Conservation (phyloP, 2,888 invertebrate species). For the Phaedon cochleariae region DNA sequence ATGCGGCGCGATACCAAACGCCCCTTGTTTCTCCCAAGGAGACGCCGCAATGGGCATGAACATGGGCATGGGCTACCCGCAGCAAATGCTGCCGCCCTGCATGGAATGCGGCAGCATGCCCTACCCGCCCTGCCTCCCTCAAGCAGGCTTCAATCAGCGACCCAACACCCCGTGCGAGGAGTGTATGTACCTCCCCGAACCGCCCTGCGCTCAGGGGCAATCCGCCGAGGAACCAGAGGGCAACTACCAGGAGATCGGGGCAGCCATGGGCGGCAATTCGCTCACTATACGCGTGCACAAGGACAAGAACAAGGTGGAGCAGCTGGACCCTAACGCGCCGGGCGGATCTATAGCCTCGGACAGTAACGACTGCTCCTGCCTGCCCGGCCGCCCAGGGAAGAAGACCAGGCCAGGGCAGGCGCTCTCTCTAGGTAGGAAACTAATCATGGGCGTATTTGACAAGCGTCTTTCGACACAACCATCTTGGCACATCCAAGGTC, state of each 20-base stretch:
- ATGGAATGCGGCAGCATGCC: constrained; percentile 42
- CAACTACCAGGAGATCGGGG: constrained; percentile 73
- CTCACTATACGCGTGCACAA: constrained; percentile 72
- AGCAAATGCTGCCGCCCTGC: constrained; percentile 40
- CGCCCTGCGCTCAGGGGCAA: constrained; percentile 15
- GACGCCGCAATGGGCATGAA: constrained; percentile 1
- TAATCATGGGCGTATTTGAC: too few species aligned
- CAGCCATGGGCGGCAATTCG: constrained; percentile 72
- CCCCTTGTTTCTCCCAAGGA: constrained; percentile 25
- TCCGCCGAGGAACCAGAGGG: constrained; percentile 42
- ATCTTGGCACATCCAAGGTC: too few species aligned
- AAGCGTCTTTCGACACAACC: too few species aligned
- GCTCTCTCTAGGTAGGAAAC: too few species aligned
- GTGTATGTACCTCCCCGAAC: not conserved
- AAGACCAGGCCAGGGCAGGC: too few species aligned
- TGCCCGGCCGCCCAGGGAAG: constrained; percentile 28
- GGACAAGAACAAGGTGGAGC: constrained; percentile 63
- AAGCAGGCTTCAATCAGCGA: not conserved
- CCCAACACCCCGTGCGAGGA: constrained; percentile 25
- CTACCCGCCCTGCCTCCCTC: constrained; percentile 27
- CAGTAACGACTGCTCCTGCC: constrained; percentile 41
- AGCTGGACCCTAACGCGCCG: constrained; percentile 52
- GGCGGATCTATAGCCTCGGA: constrained; percentile 2
- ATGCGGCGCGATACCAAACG: constrained; percentile 35
- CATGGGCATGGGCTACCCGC: not conserved